These are phyloP conservation scores for Mesitornis unicolor DNA, from an alignment of 2,113 vertebrate genomes.

Conservation along the genomic window DNA sequence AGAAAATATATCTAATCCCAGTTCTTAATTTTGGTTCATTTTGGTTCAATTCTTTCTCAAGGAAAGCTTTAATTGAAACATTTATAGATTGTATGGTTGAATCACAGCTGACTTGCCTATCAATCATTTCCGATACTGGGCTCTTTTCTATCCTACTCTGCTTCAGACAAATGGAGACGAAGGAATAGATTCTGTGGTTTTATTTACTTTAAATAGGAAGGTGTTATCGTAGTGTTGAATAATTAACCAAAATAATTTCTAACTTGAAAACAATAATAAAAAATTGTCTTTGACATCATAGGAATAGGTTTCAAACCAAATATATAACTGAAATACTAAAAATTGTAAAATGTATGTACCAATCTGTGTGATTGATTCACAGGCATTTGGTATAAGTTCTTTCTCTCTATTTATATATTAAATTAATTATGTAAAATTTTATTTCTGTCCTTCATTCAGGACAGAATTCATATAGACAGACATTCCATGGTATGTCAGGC, in stretches of 20 bases:
- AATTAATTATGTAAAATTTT: background rate
- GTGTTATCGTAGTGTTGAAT: background rate
- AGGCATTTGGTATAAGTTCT: background rate
- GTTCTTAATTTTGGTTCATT: background rate
- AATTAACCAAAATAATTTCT: background rate
- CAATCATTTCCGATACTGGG: background rate
- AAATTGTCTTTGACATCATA: background rate
- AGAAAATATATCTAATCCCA: background rate
- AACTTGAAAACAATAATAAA: background rate
- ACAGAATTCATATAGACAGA: background rate
- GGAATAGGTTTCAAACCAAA: background rate
- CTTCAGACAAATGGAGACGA: background rate
- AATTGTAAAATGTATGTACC: background rate
- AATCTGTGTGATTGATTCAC: background rate
- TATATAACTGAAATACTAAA: background rate
- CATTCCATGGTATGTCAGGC: background rate
- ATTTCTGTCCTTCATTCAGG: background rate
- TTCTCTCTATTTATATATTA: background rate
- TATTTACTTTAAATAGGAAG: background rate
- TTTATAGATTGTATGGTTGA: background rate
- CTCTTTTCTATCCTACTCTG: background rate
- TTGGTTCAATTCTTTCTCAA: background rate
- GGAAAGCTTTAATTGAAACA: background rate
- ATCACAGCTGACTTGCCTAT: background rate
- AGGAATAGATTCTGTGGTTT: background rate